Conservation (phyloP, 2,113 vertebrate genomes). For the Archilochus colubris region DNA sequence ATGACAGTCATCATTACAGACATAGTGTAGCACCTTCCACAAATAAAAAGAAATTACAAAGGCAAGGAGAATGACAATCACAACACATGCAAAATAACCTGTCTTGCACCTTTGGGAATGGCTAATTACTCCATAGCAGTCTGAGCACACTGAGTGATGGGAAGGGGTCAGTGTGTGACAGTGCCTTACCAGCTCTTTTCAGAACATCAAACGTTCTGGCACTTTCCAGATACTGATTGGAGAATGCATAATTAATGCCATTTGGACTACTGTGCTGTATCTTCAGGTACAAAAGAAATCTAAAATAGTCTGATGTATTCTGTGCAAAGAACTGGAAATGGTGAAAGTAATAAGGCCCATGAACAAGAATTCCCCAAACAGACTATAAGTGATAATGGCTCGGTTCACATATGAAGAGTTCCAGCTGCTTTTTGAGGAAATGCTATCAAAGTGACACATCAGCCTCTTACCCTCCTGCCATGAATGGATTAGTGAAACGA, state of each 20-base stretch:
- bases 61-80: neutral
- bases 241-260: neutral
- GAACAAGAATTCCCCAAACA: constrained; percentile 3
- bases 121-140: neutral
- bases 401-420: constrained; percentile 21
- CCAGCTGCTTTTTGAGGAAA: constrained; percentile 38
- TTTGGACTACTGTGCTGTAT: neutral
- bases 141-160: neutral
- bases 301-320: neutral
- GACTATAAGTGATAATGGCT: neutral
- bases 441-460: constrained; percentile 42
- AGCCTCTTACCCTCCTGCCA: constrained; percentile 38
- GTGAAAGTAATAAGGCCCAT: neutral
- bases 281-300: neutral
- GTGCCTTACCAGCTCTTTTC: neutral
- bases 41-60: neutral
- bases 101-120: neutral
- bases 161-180: neutral
- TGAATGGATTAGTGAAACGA: constrained; percentile 45
- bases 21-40: neutral
- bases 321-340: neutral
- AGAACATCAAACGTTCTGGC: neutral
- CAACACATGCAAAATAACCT: neutral
- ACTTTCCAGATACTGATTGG: neutral
- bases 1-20: neutral